A percentile compares a stretch with the other conserved stretches of the same genome.
phyloP scores from a whole-genome alignment of 92 coral and sea anemone genomes.

The Umimayanthus kanabou region DNA sequence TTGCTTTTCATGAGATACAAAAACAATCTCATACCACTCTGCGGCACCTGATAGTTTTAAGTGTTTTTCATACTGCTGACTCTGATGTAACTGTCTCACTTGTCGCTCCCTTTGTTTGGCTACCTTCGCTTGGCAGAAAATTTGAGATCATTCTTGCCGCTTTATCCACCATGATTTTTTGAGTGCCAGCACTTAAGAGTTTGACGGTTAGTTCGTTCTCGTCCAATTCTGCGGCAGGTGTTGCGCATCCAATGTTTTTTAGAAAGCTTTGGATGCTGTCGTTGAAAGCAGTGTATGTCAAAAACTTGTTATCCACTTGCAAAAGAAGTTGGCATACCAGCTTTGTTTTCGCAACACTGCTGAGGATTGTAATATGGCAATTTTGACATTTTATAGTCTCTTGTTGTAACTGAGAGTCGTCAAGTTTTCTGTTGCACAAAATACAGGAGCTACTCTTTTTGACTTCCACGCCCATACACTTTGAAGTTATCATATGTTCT shows the following conservation, averaged over 20 bases:
- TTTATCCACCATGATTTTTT: conserved; percentile 59
- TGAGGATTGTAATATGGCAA: conserved; percentile 58
- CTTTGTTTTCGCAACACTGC: conserved; percentile 53
- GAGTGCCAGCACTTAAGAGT: conserved; percentile 57
- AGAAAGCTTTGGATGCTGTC: conserved; percentile 70
- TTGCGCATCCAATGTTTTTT: conserved; percentile 34
- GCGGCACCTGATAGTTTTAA: conserved; percentile 54
- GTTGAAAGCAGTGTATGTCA: conserved; percentile 65
- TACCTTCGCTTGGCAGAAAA: conserved; percentile 63
- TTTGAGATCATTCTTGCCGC: conserved; percentile 56
- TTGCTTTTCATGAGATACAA: conserved; percentile 41
- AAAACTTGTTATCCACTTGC: conserved; percentile 61
- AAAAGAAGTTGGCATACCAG: conserved; percentile 63
- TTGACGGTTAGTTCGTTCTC: conserved; percentile 48
- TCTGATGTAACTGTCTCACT: conserved; percentile 50
- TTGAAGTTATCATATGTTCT: conserved; percentile 51
- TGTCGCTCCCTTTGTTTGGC: conserved; percentile 63
- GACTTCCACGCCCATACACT: conserved; percentile 55
- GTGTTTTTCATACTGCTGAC: conserved; percentile 50
- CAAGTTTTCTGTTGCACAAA: conserved; percentile 54
- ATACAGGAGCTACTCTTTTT: conserved; percentile 51
- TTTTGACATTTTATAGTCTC: conserved; percentile 58
- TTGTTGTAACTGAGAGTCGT: conserved; percentile 47
- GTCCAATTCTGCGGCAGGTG: conserved; percentile 52
- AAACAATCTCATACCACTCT: conserved; percentile 46